phyloP scores from a whole-genome alignment of 2,113 vertebrate species.

The Romanogobio albipinnatus region DNA sequence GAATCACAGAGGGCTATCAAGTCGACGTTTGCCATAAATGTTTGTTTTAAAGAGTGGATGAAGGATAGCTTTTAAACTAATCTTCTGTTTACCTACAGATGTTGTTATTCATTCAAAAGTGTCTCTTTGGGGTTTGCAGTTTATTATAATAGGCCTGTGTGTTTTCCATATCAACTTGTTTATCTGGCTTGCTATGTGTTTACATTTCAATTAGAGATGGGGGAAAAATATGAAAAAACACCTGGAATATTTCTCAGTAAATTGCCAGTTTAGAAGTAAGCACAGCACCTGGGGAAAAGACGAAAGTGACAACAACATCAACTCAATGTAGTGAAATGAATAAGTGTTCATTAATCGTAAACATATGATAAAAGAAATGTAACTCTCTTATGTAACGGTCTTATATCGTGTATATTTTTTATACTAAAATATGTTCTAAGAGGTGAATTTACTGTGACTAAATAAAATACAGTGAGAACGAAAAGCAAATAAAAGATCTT shows the following conservation, averaged over 20 bases:
- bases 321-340: not conserved
- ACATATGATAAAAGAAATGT: too few relatives aligned
- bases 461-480: not conserved
- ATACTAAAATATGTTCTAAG: too few relatives aligned
- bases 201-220: not conserved
- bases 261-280: constrained; percentile 5
- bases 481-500: not conserved
- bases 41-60: not conserved
- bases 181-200: not conserved
- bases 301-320: not conserved
- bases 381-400: too few relatives aligned
- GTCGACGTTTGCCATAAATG: not conserved
- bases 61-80: constrained; percentile 10
- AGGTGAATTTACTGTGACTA: not conserved
- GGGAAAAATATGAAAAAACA: not conserved
- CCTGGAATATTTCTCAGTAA: not conserved
- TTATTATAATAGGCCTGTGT: constrained; percentile 14
- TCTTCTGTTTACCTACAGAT: constrained; percentile 8
- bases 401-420: too few relatives aligned
- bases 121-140: constrained; percentile 11
- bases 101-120: constrained; percentile 7
- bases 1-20: constrained; percentile 6
- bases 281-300: not conserved
- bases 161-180: constrained; percentile 3
- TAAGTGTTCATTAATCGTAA: not conserved